Base-by-base conservation (phyloP, 1,140 invertebrate genomes). In the Drosophila trapezifrons region DNA sequence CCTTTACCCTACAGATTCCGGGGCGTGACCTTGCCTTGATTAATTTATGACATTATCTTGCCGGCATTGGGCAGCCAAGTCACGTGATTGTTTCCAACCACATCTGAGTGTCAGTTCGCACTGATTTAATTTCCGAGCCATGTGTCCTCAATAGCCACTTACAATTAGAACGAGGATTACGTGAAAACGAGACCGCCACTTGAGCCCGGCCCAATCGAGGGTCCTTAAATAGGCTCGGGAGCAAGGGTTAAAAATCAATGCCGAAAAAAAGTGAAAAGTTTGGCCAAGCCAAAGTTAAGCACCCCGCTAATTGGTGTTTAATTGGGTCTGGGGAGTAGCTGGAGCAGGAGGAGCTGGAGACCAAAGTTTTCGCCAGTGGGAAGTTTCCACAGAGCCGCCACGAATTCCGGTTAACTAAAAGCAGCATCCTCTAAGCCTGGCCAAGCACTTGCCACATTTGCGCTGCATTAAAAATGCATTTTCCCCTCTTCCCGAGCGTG, bases 381-480 rank as follows among this genome's bases (percentile, higher is more conserved):
- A 64, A 42, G 54, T 75, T 66, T 66, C 32, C 55, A 72, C 71
- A 49, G 62, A 54, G 55, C 63, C 51, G 45, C 49, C 45, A 59
- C 67, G 57, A 58, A 25, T 67, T 66, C 42, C 60, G 59, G 58
- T 69, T 75, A 80, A 69, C 69, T 75, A 69, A 60, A 64, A 70
- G 59, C 51, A 69, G 67, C 40, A 49, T 57, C 25, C 64, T 51
- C 55, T 76, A 66, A 76, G 62, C 38, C 72, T 60, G 43, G 49
- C 66, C 63, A 73, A 76, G 57, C 64, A 83, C 59, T 87, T 83
- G 84, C 79, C 71, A 77, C 83, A 89, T 83, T 86, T 89, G 67
- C 84, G 79, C 79, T 83, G 79, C 83, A 89, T 86, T 86, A 87
- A 86, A 86, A 86, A 86, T 75, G 76, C 83, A 86, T 86, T 86